These are phyloP conservation scores for Cygnus olor DNA, from an alignment of 2,797 vertebrate species.

Conservation along the genomic window DNA sequence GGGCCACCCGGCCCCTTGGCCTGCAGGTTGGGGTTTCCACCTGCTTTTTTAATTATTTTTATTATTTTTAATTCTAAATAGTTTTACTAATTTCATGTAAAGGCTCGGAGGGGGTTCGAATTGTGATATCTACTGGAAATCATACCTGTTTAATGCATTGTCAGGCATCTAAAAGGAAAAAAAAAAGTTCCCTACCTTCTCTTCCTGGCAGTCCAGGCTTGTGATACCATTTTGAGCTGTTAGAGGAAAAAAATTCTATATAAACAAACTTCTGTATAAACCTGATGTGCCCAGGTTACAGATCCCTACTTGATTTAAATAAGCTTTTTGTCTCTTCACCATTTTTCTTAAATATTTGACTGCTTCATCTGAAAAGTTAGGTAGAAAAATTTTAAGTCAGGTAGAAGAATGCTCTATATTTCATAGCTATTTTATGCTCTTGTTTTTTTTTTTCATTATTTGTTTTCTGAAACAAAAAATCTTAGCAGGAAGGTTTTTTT, in stretches of 20 bases:
- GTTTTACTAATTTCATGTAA: too few relatives aligned
- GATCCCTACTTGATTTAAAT: neutral
- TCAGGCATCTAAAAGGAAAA: neutral
- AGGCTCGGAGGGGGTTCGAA: neutral
- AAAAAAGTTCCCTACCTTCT: fast-evolving
- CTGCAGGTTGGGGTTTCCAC: too few relatives aligned
- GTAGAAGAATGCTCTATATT: neutral
- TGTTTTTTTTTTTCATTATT: neutral
- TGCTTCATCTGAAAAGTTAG: neutral
- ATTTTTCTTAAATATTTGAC: neutral
- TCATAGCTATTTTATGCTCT: neutral
- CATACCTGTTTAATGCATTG: neutral
- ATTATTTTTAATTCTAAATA: too few relatives aligned
- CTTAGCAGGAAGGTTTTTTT: too few relatives aligned
- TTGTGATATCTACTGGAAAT: fast-evolving
- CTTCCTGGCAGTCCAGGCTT: neutral
- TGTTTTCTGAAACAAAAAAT: neutral
- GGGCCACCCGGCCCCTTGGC: too few relatives aligned
- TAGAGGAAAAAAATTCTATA: neutral
- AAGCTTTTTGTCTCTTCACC: neutral
- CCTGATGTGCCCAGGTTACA: neutral
- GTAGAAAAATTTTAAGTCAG: neutral
- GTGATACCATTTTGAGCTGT: neutral
- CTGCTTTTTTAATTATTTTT: too few relatives aligned
- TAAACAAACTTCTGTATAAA: too few relatives aligned